phyloP scores from a whole-genome alignment of 1,140 invertebrate species.

The Macrostomum lignano region DNA sequence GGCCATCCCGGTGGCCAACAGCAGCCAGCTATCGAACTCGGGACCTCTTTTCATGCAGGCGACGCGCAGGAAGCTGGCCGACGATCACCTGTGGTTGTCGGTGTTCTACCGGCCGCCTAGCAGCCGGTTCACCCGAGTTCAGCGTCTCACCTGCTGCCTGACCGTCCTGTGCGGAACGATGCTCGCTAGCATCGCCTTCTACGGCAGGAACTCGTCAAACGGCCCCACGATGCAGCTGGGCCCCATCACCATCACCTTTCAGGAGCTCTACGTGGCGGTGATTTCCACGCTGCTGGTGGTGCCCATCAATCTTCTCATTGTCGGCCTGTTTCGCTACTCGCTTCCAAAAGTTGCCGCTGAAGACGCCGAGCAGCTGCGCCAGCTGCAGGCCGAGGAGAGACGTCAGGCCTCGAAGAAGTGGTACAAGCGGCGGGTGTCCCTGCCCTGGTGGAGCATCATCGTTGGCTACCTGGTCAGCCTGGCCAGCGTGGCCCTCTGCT shows the following conservation, averaged over 20 bases:
- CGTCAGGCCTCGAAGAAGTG: slow-evolving; percentile 7
- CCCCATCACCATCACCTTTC: slow-evolving; percentile 17
- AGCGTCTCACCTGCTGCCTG: slow-evolving; percentile 20
- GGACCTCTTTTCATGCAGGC: slow-evolving; percentile 2
- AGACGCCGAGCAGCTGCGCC: background rate
- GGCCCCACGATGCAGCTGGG: slow-evolving; percentile 14
- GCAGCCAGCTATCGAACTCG: background rate
- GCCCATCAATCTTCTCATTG: slow-evolving; percentile 13
- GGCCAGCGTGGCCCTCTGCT: slow-evolving; percentile 10
- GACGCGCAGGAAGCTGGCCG: slow-evolving; percentile 10
- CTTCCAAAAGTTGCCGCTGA: slow-evolving; percentile 12
- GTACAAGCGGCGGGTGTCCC: slow-evolving; percentile 9
- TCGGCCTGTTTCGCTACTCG: slow-evolving; percentile 18
- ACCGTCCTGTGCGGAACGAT: slow-evolving; percentile 16
- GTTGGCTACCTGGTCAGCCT: slow-evolving; percentile 14
- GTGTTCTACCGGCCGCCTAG: slow-evolving; percentile 17
- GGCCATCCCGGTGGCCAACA: slow-evolving; percentile 11
- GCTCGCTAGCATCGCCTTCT: slow-evolving; percentile 18
- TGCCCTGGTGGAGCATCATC: slow-evolving; percentile 17
- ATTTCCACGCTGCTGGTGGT: slow-evolving; percentile 14
- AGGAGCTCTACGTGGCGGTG: slow-evolving; percentile 16
- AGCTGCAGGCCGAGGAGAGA: background rate
- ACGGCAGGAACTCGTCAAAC: slow-evolving; percentile 14
- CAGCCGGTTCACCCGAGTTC: slow-evolving; percentile 19
- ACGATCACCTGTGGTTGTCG: slow-evolving; percentile 23